Base-by-base conservation (phyloP, 2,797 vertebrate genomes). In the Discoglossus pictus region DNA sequence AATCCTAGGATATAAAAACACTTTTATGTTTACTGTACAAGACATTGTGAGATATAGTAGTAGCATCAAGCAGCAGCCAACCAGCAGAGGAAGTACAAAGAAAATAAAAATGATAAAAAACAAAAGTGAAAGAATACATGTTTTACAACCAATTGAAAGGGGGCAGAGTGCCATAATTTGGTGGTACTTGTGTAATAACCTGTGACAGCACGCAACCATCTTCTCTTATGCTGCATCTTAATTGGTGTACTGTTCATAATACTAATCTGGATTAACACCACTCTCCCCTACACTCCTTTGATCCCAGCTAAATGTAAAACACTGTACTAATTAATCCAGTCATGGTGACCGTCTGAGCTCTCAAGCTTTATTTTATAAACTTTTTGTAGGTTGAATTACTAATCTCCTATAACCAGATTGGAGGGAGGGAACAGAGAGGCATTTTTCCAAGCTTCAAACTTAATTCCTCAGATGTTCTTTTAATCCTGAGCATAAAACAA, bases 401-500 rank as follows among this genome's bases (percentile, higher is more conserved):
- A 70, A 71, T 71, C 68, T 71, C 53, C 53, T 23, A 25, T 71
- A 64, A 71, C 52, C 61, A 71, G 68, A 64, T 71, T 71, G 61
- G 50, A 59, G 61, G 61, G 61, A 58, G 61, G 60, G 53, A 53
- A 58, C 38, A 65, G 53, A 27, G 13, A 59, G 38, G 44, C 43
- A 59, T 65, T 71, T n/a, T 71, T 39, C 46, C 38, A 44, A 53
- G 46, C 53, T 71, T 64, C 58, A 53, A 71, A 65, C 46, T 64
- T 51, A 71, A 71, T 71, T 64, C 68, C 68, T 71, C 68, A 71
- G 68, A 65, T 65, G 61, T 71, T 71, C 68, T 65, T 71, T 63
- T 71, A 71, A 64, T 58, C 68, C 65, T 71, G 61, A 46, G 55
- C 65, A 64, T 71, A 71, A 71, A 71, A 71, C 46, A 64, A 64